Conservation (phyloP, 1,140 invertebrate genomes). For the Sipha flava region DNA sequence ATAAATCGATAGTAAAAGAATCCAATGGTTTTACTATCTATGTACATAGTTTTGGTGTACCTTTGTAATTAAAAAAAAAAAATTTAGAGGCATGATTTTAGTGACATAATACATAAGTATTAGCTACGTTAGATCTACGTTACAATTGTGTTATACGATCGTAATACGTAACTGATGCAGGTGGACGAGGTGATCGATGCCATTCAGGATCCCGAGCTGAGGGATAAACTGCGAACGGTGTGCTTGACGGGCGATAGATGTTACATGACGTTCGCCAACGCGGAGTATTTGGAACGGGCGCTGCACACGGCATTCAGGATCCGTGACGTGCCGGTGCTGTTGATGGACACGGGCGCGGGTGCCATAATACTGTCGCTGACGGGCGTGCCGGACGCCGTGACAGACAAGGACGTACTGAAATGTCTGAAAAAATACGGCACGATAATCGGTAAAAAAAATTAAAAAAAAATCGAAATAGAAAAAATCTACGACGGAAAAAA, state of each 20-base stretch:
- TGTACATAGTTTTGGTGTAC: too few relatives aligned
- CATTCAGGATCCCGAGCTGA: slow-evolving; percentile 40
- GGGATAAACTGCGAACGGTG: slow-evolving; percentile 40
- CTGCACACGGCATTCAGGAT: slow-evolving; percentile 39
- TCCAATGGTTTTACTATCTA: too few relatives aligned
- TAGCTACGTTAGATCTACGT: too few relatives aligned
- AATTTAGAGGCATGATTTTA: too few relatives aligned
- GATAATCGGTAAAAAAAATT: slow-evolving; percentile 40
- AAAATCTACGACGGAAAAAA: too few relatives aligned
- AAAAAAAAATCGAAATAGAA: too few relatives aligned
- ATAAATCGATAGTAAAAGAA: too few relatives aligned
- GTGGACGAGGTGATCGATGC: slow-evolving; percentile 45
- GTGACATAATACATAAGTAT: too few relatives aligned
- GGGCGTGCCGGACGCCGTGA: slow-evolving; percentile 44
- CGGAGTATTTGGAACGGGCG: slow-evolving; percentile 39
- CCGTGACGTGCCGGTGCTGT: slow-evolving; percentile 38
- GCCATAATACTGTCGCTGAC: slow-evolving; percentile 41
- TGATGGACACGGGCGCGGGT: slow-evolving; percentile 42
- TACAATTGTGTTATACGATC: too few relatives aligned
- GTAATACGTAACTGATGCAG: slow-evolving; percentile 1
- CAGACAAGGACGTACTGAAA: slow-evolving; percentile 41
- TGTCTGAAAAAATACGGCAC: slow-evolving; percentile 43
- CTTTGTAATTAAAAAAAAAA: too few relatives aligned
- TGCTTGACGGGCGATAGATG: slow-evolving; percentile 39
- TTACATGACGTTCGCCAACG: slow-evolving; percentile 42